Conservation (phyloP, 53 echinoderm and acorn worm species). For the Patiria pectinifera region DNA sequence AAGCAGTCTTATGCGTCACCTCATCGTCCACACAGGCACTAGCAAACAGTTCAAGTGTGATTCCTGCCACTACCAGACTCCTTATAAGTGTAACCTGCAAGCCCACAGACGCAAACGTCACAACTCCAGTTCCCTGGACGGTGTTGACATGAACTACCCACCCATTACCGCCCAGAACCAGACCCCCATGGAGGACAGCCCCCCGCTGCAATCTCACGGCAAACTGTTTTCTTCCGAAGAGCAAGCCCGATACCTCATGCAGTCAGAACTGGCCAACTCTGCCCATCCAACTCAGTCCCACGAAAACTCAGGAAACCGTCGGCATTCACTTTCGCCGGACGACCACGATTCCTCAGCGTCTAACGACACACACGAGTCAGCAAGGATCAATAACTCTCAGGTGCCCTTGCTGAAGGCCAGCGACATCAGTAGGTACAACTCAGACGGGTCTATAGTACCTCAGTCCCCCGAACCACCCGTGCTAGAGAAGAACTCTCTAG, state of each 20-base stretch:
- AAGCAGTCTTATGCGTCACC: conserved; percentile 97
- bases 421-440: conserved; percentile 43
- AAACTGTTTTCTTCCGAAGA: conserved; percentile 59
- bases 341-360: conserved; percentile 69
- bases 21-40: conserved; percentile 97
- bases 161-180: conserved; percentile 75
- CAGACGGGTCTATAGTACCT: conserved; percentile 44
- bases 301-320: conserved; percentile 68
- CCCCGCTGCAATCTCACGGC: conserved; percentile 64
- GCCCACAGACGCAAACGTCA: conserved; percentile 95
- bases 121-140: conserved; percentile 63
- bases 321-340: conserved; percentile 67
- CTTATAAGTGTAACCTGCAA: conserved; percentile 97
- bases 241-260: conserved; percentile 59
- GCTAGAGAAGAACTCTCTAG: conserved; percentile 56
- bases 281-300: conserved; percentile 42
- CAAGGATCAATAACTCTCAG: conserved; percentile 58
- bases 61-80: conserved; percentile 98
- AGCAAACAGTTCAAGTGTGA: conserved; percentile 99
- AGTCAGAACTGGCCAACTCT: conserved; percentile 59
- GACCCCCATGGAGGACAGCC: conserved; percentile 60
- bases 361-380: conserved; percentile 67
- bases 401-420: conserved; percentile 45
- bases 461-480: conserved; percentile 69
- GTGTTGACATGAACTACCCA: conserved; percentile 70